Evolutionary conservation across 2,113 vertebrate species (phyloP).

Genomic region (Desmodus rotundus): DNA sequence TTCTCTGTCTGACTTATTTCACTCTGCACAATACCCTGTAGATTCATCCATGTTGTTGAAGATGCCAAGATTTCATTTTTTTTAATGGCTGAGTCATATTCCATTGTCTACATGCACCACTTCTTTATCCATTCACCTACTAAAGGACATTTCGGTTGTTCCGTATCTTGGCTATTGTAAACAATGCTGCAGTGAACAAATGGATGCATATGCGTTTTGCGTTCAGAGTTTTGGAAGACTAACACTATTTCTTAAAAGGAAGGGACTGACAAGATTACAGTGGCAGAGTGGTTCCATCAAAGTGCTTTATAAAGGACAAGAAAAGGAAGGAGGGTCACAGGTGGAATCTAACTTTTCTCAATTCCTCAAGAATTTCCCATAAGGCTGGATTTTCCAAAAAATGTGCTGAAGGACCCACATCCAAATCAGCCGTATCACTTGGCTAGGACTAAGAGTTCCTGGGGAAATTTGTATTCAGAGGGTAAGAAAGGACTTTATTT

Average conservation of each 20-base stretch:
- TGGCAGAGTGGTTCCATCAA: too few relatives aligned
- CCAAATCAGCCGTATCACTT: not conserved
- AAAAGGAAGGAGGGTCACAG: not conserved
- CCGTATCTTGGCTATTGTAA: too few relatives aligned
- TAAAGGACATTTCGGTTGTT: too few relatives aligned
- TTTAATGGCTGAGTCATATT: not conserved
- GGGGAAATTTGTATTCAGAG: not conserved
- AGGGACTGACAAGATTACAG: not conserved
- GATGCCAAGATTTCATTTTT: not conserved
- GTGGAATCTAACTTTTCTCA: not conserved
- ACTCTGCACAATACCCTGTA: not conserved
- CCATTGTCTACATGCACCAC: not conserved
- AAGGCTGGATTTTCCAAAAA: not conserved
- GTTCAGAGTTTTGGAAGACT: not conserved
- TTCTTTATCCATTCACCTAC: too few relatives aligned
- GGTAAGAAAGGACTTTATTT: not conserved
- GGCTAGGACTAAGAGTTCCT: not conserved
- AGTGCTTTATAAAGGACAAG: not conserved
- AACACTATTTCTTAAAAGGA: not conserved
- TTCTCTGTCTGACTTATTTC: not conserved
- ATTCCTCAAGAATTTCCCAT: not conserved
- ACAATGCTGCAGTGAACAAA: not conserved
- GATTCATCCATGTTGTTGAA: not conserved
- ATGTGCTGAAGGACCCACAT: not conserved
- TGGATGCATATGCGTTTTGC: not conserved